Conservation (phyloP, 2,113 vertebrate species). For the Aspiorhynchus laticeps region DNA sequence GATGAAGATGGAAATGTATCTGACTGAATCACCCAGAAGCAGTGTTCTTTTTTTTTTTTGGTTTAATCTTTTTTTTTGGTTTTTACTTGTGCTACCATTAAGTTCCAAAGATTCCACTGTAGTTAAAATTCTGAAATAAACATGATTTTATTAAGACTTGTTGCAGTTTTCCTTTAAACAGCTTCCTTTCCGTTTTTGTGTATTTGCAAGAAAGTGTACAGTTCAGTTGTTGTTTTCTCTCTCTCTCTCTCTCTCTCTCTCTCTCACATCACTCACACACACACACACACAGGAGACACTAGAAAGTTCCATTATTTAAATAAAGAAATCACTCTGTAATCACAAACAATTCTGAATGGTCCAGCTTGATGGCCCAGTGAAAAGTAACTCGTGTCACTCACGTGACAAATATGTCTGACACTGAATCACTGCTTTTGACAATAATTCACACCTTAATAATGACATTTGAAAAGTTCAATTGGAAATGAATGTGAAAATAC, state of each 20-base stretch:
- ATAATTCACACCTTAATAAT: not conserved
- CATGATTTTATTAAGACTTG: slow-evolving; percentile 5
- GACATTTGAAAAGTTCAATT: not conserved
- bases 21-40: slow-evolving; percentile 58
- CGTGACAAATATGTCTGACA: not conserved
- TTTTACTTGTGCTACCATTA: slow-evolving; percentile 6
- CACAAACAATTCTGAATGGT: not conserved
- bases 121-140: slow-evolving; percentile 40
- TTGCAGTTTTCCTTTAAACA: not conserved
- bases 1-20: slow-evolving; percentile 68
- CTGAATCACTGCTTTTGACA: not conserved
- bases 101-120: not conserved
- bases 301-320: not conserved
- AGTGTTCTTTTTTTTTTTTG: not conserved
- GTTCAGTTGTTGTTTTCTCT: not conserved
- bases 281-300: no score
- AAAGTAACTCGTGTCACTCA: not conserved
- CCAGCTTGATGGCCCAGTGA: not conserved
- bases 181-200: not conserved
- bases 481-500: not conserved
- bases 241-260: not conserved
- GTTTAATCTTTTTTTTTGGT: not conserved
- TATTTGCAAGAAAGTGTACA: not conserved
- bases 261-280: no score
- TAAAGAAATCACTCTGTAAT: not conserved